Base-by-base conservation (phyloP, 2,113 vertebrate species). In the Addax nasomaculatus region DNA sequence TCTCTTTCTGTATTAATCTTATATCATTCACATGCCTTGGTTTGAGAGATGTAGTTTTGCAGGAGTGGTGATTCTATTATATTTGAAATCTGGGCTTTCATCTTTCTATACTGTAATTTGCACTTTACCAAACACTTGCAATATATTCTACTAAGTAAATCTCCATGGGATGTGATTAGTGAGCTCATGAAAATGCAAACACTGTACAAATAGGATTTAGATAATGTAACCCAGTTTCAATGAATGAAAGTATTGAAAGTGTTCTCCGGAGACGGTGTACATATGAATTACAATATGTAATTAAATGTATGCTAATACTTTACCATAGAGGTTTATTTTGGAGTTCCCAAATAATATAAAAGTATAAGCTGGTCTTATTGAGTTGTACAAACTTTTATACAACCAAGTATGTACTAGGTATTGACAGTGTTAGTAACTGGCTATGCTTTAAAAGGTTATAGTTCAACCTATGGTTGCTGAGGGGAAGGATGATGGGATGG, bases 251-350 rank as follows among this genome's bases (percentile, higher is more conserved):
- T 33, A 55, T 81, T 90, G 87, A 70, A 92, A 55, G 51, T 67
- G 30, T 87, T 89, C 95, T 73, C 64, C 81, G 33, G 89, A 94
- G 80, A 70, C 60, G 27, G 4, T 49, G 25, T 45, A 58, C 29
- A 17, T 93, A 33, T 47, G 80, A 96, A 62, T 95, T 89, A 60
- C 10, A 93, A 53, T 88, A 70, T 62, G 5, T 94, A 91, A 97
- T 97, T 94, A 94, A 92, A 60, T 92, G 5, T 83, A 93, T 60
- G 81, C 60, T 76, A 84, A 79, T 89, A 9, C 47, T 95, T 97
- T 81, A 23, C 81, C 55, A 14, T 33, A 47, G 23, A 30, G 10
- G 25, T 79, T 98, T 95, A 57, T 89, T 95, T 93, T 89, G 62
- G n/a, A 95, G 27, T n/a, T 21, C 55, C 57, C 29, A 64, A 95